Evolutionary conservation across 2,888 invertebrate species (phyloP), one percentile per base, ranked within the genome.

Genomic region (Ennomos quercinarius): DNA sequence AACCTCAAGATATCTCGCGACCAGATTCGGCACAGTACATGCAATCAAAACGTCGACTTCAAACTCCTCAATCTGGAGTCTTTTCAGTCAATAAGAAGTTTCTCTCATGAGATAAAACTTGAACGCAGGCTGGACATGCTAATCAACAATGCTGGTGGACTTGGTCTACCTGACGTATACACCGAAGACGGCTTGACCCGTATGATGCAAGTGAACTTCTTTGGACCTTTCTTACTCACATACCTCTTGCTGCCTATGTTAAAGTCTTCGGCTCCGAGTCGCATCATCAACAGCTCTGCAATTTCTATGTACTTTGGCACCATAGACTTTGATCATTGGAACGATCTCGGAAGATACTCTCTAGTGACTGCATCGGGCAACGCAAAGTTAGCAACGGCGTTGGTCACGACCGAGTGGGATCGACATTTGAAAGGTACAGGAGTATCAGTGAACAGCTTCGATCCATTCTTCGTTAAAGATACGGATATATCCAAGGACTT

Each of bases 211-310:
- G 93, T 95, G 44, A 96, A 96, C 77, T 94, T 95, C 77, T 95
- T 96, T 71, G 96, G 95, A 10, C 93, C 94, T 0, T 96, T 96
- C 76, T 85, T 96, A 40, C 89, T 97, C 34, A 96, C 96, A 0
- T 95, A 94, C 79, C 87, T 96, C 55, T 86, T 97, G 47, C 77
- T 91, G 63, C 90, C 91, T 52, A 63, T 89, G 72, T 72, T 95
- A 11, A 94, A 93, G 77, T 66, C 74, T 1, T 93, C 94, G 0
- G 84, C 91, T 0, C 94, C 94, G 0, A 94, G 95, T 61, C 88
- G 95, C 64, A 93, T 96, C 36, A 83, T 95, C 10, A 95, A 94
- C 71, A 91, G 95, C 13, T 91, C 95, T 0, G 94, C 95, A 41
- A 73, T 89, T 0, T 88, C 94, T 10, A 94, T 95, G 85, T 84